These are phyloP conservation scores for Amphiprion ocellaris DNA, from an alignment of 2,113 vertebrate species.

Conservation along the genomic window DNA sequence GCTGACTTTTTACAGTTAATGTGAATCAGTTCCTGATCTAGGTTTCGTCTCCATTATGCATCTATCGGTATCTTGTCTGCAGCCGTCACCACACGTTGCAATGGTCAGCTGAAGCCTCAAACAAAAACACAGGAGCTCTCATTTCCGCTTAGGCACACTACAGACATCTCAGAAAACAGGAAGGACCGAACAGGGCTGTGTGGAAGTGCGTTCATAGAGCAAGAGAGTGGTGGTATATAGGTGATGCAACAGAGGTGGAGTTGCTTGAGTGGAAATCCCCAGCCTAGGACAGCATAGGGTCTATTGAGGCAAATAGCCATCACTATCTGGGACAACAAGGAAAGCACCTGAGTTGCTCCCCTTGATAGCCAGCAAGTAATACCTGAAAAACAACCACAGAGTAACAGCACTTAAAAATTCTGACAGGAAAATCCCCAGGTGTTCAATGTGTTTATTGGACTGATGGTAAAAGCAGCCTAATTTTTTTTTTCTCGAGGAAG, in stretches of 20 bases:
- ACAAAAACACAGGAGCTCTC: conserved; percentile 45
- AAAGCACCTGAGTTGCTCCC: conserved; percentile 10
- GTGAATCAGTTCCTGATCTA: conserved; percentile 53
- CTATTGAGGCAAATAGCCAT: not conserved
- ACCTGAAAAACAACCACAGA: conserved; percentile 22
- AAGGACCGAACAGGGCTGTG: conserved; percentile 59
- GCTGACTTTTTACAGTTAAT: conserved; percentile 13
- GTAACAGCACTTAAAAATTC: not conserved
- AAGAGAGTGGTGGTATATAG: conserved; percentile 25
- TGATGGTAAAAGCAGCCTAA: not conserved
- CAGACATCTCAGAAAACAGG: conserved; percentile 80
- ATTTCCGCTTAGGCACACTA: conserved; percentile 43
- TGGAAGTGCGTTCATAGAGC: conserved; percentile 57
- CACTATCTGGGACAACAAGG: not conserved
- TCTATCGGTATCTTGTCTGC: not conserved
- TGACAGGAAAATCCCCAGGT: not conserved
- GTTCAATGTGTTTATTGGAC: no score
- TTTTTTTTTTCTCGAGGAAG: no score
- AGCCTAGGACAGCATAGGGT: not conserved
- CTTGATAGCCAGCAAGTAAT: not conserved
- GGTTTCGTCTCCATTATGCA: not conserved
- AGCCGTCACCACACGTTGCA: not conserved
- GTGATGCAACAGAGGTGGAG: not conserved
- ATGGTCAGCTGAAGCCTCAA: conserved; percentile 8
- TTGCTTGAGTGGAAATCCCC: conserved; percentile 77